These are phyloP conservation scores for Parochlus steinenii DNA, from an alignment of 2,888 invertebrate genomes.

Conservation along the genomic window DNA sequence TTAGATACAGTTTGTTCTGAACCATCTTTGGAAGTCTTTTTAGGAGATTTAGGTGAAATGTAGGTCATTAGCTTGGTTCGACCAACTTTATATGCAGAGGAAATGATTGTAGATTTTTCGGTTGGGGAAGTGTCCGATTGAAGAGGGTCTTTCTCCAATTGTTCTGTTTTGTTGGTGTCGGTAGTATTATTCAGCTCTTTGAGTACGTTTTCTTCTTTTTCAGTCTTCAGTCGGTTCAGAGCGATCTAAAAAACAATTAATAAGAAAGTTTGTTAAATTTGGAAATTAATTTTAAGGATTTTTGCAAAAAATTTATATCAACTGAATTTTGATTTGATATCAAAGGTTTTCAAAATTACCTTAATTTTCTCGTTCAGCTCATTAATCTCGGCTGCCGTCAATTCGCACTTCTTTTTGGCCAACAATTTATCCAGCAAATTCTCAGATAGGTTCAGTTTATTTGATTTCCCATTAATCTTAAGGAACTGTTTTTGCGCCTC, in stretches of 20 bases:
- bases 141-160: background rate
- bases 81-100: constrained; percentile 12
- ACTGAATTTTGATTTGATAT: background rate
- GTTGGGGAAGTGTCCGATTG: constrained; percentile 2
- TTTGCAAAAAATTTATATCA: too few relatives aligned
- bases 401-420: constrained; percentile 31
- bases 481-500: constrained; percentile 1
- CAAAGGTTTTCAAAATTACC: constrained; percentile 6
- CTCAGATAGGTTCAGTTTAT: constrained; percentile 31
- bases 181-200: constrained; percentile 7
- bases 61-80: constrained; percentile 27
- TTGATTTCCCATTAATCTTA: constrained; percentile 13
- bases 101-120: constrained; percentile 1
- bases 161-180: constrained; percentile 1
- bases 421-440: constrained; percentile 31
- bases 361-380: constrained; percentile 30
- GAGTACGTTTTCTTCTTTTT: background rate
- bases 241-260: too few relatives aligned
- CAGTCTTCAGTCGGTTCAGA: too few relatives aligned
- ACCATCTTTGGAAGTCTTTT: background rate
- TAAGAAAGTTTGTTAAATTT: too few relatives aligned
- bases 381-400: constrained; percentile 34
- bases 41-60: constrained; percentile 20
- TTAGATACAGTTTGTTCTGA: constrained; percentile 13
- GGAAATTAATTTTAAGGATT: too few relatives aligned